A percentile compares a stretch with the other conserved stretches of the same genome.
Evolutionary conservation across 2,113 vertebrate genomes (phyloP).

Genomic region (Ahaetulla prasina): DNA sequence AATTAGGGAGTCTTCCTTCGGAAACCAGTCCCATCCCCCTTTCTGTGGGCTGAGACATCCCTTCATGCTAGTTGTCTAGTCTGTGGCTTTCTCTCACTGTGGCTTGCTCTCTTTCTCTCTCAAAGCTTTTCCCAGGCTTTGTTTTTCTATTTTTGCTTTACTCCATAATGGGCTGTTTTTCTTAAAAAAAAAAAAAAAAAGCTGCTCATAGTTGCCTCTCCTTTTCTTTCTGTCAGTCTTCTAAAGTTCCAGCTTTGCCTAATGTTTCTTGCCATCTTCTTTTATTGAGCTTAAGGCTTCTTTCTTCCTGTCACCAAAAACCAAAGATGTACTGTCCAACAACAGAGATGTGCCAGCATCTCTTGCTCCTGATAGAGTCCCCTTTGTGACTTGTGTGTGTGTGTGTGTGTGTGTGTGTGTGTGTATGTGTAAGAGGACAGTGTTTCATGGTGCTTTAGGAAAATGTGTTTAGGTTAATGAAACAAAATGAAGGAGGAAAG

Average conservation of each 20-base stretch:
- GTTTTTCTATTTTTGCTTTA: not conserved
- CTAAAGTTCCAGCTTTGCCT: not conserved
- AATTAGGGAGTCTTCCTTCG: not conserved
- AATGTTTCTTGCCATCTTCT: not conserved
- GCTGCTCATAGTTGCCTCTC: not conserved
- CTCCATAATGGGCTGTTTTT: not conserved
- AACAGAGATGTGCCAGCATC: not conserved
- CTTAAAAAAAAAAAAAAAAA: no score
- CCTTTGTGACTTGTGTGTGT: not conserved
- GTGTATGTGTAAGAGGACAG: not conserved
- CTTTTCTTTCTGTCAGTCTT: not conserved
- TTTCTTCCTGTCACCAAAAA: not conserved
- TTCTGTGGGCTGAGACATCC: not conserved
- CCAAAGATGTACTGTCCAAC: not conserved
- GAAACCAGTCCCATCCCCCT: not conserved
- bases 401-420: no score
- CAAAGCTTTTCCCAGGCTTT: not conserved
- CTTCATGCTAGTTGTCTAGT: not conserved
- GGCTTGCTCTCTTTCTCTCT: not conserved
- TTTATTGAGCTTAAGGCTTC: not conserved
- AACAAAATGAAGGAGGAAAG: not conserved
- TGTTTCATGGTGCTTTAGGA: not conserved
- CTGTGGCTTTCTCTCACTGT: not conserved
- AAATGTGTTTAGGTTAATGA: not conserved
- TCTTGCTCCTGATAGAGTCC: not conserved